A percentile compares a stretch with the other conserved stretches of the same genome.
These are phyloP conservation scores for Ectobius pallidus DNA, from an alignment of 2,888 invertebrate genomes.

Conservation along the genomic window DNA sequence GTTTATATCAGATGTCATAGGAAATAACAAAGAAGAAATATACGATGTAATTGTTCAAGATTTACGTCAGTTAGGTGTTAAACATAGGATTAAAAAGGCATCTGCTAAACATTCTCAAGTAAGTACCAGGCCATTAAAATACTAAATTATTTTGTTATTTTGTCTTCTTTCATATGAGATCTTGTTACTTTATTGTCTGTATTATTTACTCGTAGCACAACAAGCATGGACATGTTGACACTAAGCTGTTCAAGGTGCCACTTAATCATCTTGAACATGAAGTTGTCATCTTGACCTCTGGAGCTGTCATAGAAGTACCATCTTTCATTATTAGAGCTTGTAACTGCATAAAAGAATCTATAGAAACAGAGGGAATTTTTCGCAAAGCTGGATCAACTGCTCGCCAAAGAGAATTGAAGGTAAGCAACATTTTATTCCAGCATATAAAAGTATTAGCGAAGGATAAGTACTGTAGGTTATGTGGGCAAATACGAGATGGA, in stretches of 20 bases:
- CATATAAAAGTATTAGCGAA: too few relatives aligned
- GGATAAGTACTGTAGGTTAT: too few relatives aligned
- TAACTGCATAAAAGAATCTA: slow-evolving; percentile 68
- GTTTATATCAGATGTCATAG: slow-evolving; percentile 21
- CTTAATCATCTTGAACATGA: slow-evolving; percentile 60
- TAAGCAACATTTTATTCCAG: slow-evolving; percentile 51
- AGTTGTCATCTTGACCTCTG: slow-evolving; percentile 67
- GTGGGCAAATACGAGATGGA: too few relatives aligned
- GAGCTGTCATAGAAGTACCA: slow-evolving; percentile 73
- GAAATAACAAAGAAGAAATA: slow-evolving; percentile 55
- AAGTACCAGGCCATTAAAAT: too few relatives aligned
- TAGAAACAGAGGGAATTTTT: slow-evolving; percentile 83
- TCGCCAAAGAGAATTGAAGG: slow-evolving; percentile 82
- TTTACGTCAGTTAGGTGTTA: slow-evolving; percentile 72
- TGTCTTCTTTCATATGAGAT: too few relatives aligned
- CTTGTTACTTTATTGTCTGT: too few relatives aligned
- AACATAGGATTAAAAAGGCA: slow-evolving; percentile 71
- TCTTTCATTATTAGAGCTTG: slow-evolving; percentile 75
- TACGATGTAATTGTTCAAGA: slow-evolving; percentile 66
- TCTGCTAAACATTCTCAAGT: slow-evolving; percentile 56
- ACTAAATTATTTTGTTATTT: too few relatives aligned
- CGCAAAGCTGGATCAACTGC: slow-evolving; percentile 86
- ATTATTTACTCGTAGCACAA: too few relatives aligned
- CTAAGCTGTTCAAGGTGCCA: slow-evolving; percentile 62
- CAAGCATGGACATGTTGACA: slow-evolving; percentile 46